A percentile compares a stretch with the other conserved stretches of the same genome.
phyloP scores from a whole-genome alignment of 1,140 invertebrate species.

The Adelges cooleyi region DNA sequence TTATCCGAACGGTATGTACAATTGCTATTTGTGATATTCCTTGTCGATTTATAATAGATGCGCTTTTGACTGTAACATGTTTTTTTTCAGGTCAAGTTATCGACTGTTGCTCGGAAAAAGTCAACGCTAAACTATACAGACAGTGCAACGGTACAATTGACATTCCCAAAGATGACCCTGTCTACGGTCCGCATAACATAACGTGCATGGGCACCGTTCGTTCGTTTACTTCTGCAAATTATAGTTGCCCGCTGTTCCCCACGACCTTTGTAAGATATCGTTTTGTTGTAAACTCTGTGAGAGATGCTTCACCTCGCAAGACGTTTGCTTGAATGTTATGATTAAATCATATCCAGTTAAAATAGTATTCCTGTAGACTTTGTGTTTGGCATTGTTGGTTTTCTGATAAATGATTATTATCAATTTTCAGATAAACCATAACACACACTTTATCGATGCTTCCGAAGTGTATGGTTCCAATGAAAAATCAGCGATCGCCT shows the following conservation, averaged over 20 bases:
- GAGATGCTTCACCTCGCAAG: too few relatives aligned
- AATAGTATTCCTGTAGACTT: too few relatives aligned
- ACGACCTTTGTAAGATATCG: slow-evolving; percentile 8
- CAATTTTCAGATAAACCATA: slow-evolving; percentile 55
- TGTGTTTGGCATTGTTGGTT: too few relatives aligned
- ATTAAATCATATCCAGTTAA: too few relatives aligned
- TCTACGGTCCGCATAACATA: background rate
- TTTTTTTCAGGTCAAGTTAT: background rate
- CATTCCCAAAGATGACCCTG: background rate
- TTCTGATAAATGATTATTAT: too few relatives aligned
- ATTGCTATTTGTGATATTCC: too few relatives aligned
- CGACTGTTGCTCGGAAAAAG: background rate
- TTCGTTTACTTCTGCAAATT: background rate
- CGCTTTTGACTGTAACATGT: background rate
- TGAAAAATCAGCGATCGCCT: slow-evolving; percentile 39
- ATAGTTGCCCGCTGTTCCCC: background rate
- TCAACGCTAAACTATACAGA: background rate
- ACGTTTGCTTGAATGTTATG: too few relatives aligned
- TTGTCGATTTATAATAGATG: too few relatives aligned
- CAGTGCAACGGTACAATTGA: background rate
- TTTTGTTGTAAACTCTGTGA: too few relatives aligned
- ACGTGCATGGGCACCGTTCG: background rate
- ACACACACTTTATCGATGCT: slow-evolving; percentile 59
- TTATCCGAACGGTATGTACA: too few relatives aligned
- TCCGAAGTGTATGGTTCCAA: slow-evolving; percentile 60